Percentiles rank a stretch among this genome's conserved stretches.
Conservation (phyloP, 2,888 invertebrate species). For the Eupsilia transversa region DNA sequence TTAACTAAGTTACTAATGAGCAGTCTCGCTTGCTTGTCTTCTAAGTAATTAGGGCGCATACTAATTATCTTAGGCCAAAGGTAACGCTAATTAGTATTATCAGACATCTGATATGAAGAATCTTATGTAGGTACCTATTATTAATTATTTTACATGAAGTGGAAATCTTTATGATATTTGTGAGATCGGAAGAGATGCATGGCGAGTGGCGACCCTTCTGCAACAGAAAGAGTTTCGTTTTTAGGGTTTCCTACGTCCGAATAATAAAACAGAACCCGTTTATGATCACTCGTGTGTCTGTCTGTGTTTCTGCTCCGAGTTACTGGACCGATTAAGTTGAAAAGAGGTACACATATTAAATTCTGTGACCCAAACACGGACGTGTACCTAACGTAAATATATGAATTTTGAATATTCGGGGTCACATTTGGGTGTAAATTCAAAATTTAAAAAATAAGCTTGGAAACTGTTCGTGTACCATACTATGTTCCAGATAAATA, state of each 20-base stretch:
- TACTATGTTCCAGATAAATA: too few relatives aligned
- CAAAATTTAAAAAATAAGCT: too few relatives aligned
- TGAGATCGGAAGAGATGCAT: neutral
- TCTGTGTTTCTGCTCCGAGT: too few relatives aligned
- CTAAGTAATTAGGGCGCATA: conserved; percentile 34
- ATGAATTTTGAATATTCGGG: too few relatives aligned
- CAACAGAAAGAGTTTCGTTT: neutral
- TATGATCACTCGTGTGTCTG: too few relatives aligned
- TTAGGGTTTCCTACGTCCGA: too few relatives aligned
- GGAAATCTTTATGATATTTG: neutral
- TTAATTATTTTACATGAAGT: conserved; percentile 10
- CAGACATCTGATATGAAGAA: conserved; percentile 29
- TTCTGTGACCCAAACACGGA: too few relatives aligned
- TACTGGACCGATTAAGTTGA: too few relatives aligned
- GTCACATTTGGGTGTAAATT: too few relatives aligned
- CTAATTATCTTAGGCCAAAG: conserved; percentile 42
- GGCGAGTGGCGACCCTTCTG: neutral
- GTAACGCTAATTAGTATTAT: conserved; percentile 14
- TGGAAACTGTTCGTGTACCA: too few relatives aligned
- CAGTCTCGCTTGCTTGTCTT: conserved; percentile 21
- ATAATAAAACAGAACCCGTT: neutral
- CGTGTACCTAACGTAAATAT: too few relatives aligned
- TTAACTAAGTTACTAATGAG: conserved; percentile 38
- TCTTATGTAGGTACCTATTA: neutral
- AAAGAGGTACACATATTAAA: too few relatives aligned